These are phyloP conservation scores for Rhodeus uyekii DNA, from an alignment of 2,797 vertebrate genomes.

Conservation along the genomic window DNA sequence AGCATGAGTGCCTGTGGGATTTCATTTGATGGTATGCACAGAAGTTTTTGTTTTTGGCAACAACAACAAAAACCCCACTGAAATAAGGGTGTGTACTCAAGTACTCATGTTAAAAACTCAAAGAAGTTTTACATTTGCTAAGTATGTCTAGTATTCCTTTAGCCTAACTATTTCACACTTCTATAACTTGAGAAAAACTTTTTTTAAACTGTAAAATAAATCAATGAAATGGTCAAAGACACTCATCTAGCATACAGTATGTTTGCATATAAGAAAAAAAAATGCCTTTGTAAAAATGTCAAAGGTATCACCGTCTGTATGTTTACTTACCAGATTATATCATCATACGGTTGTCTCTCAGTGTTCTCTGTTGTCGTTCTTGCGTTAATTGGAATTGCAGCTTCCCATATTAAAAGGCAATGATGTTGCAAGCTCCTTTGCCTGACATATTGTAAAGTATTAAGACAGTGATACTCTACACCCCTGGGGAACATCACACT, in stretches of 20 bases:
- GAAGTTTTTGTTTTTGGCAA: neutral
- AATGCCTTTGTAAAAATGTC: neutral
- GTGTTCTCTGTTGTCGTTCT: neutral
- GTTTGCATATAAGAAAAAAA: neutral
- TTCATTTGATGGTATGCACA: neutral
- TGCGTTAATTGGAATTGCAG: neutral
- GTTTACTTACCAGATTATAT: constrained; percentile 13
- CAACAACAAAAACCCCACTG: too few species aligned
- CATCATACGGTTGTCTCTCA: neutral
- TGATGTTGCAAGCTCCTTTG: constrained; percentile 4
- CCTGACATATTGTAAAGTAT: constrained; percentile 8
- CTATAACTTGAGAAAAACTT: neutral
- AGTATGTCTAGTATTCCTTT: neutral
- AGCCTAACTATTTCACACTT: neutral
- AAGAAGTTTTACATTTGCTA: neutral
- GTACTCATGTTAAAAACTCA: neutral
- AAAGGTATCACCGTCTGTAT: neutral
- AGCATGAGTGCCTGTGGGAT: neutral
- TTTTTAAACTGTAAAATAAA: too few species aligned
- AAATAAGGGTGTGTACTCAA: too few species aligned
- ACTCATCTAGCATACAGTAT: neutral
- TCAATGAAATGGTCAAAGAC: neutral
- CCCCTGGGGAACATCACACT: neutral
- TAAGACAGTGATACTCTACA: constrained; percentile 32
- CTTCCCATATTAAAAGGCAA: neutral